These are phyloP conservation scores for Rhinopomastus cyanomelas DNA, from an alignment of 2,113 vertebrate genomes.

Conservation along the genomic window DNA sequence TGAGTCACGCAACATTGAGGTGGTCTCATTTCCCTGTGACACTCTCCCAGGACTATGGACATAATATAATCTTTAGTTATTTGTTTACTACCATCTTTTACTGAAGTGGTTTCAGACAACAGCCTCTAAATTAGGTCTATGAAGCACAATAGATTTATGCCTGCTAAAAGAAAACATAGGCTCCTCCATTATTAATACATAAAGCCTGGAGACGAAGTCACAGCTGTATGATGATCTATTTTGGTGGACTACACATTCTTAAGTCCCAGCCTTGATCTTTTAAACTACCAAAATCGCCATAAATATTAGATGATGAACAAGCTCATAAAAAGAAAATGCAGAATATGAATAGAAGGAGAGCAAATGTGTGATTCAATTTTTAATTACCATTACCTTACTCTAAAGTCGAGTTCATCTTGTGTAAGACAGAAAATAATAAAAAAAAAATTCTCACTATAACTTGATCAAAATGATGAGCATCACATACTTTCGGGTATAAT, in stretches of 20 bases:
- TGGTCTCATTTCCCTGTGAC: no score
- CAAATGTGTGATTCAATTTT: slow-evolving; percentile 63
- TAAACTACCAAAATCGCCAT: slow-evolving; percentile 66
- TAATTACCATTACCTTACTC: slow-evolving; percentile 61
- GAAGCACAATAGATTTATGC: slow-evolving; percentile 10
- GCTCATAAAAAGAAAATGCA: slow-evolving; percentile 69
- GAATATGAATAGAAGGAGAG: slow-evolving; percentile 58
- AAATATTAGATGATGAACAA: slow-evolving; percentile 75
- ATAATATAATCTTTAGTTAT: background rate
- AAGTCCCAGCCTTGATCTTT: slow-evolving; percentile 67
- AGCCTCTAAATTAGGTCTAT: background rate
- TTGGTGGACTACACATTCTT: slow-evolving; percentile 50
- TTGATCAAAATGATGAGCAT: background rate
- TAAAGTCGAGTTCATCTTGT: slow-evolving; percentile 11
- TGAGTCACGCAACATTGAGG: no score
- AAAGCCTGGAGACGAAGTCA: slow-evolving; percentile 61
- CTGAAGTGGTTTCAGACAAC: background rate
- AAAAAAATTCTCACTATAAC: background rate
- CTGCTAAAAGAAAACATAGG: slow-evolving; percentile 11
- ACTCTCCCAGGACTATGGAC: background rate
- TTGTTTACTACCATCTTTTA: background rate
- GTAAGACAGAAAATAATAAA: background rate
- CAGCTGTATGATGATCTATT: slow-evolving; percentile 66
- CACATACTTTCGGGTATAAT: background rate
- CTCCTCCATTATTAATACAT: slow-evolving; percentile 43